Base-by-base conservation (phyloP, 2,888 invertebrate species). In the Notodonta dromedarius region DNA sequence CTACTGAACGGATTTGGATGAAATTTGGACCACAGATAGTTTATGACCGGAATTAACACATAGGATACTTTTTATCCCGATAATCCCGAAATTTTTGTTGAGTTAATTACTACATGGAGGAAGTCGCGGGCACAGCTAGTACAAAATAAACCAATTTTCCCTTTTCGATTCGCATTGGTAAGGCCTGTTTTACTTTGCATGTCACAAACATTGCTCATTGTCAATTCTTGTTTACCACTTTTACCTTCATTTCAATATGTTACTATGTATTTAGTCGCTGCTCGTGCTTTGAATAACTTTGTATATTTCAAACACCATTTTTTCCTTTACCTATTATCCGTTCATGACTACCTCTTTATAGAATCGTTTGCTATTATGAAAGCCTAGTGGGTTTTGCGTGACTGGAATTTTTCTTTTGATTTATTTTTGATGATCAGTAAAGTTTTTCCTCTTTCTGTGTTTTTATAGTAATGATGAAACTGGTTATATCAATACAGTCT, bases 271-370 rank as follows among this genome's bases (percentile, higher is more conserved):
- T 58, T 58, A 57, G 56, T 63, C 53, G 56, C 4, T 56, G 42
- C 59, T 60, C 62, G 58, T 63, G 66, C 52, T 63, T 59, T 59
- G 61, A 74, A 68, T 70, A 65, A 32, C 63, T 57, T 57, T 52
- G 55, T 52, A 59, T 7, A 58, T 61, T 70, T 52, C 35, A 56
- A 60, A 8, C 35, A 40, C 1, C n/a, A 46, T 0, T 50, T 66
- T 69, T 65, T 64, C 60, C 60, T 70, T 57, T 42, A 9, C 51
- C 52, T 67, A 58, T 66, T 63, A 54, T 58, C 55, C 48, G 12
- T 11, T 32, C 52, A 51, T 51, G 51, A 51, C 14, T 51, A 42
- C 12, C 42, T 42, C 46, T 46, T 3, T 46, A 46, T 46, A 46
- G n/a, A 46, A 46, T 6, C n/a, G 46, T 46, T 46, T n/a, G 5